A percentile compares a stretch with the other conserved stretches of the same genome.
These are phyloP conservation scores for Luffia ferchaultella DNA, from an alignment of 2,888 invertebrate genomes.

Conservation along the genomic window DNA sequence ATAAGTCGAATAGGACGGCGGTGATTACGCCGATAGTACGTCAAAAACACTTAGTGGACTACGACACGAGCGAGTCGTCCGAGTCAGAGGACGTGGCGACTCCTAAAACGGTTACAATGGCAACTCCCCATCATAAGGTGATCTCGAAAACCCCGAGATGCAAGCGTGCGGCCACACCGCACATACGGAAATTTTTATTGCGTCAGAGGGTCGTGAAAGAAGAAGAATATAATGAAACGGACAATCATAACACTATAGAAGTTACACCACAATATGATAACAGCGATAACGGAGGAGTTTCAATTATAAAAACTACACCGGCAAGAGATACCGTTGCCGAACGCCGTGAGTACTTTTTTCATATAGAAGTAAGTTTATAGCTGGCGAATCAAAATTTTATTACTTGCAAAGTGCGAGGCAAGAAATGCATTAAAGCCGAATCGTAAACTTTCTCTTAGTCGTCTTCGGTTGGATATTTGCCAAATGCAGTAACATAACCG, in stretches of 20 bases:
- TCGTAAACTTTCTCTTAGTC: too few species aligned
- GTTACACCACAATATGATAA: not conserved
- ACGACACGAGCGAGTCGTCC: constrained; percentile 38
- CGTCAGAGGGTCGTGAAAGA: constrained; percentile 30
- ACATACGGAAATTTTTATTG: constrained; percentile 41
- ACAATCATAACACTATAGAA: constrained; percentile 7
- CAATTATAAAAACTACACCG: constrained; percentile 29
- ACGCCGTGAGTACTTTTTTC: constrained; percentile 4
- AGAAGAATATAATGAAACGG: constrained; percentile 22
- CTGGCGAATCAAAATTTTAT: too few species aligned
- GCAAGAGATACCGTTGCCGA: constrained; percentile 24
- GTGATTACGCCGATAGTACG: constrained; percentile 46
- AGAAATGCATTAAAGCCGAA: too few species aligned
- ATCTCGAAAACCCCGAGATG: constrained; percentile 36
- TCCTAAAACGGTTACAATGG: constrained; percentile 16
- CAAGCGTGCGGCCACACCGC: constrained; percentile 42
- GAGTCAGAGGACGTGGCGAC: constrained; percentile 25
- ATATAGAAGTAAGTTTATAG: not conserved
- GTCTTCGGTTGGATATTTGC: too few species aligned
- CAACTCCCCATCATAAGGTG: constrained; percentile 30
- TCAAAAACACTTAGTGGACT: constrained; percentile 44
- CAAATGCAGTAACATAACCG: too few species aligned
- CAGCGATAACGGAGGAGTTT: not conserved
- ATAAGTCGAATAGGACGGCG: constrained; percentile 42
- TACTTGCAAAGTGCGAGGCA: too few species aligned